Evolutionary conservation across 2,797 vertebrate species (phyloP).

Genomic region (Australoheros facetus): DNA sequence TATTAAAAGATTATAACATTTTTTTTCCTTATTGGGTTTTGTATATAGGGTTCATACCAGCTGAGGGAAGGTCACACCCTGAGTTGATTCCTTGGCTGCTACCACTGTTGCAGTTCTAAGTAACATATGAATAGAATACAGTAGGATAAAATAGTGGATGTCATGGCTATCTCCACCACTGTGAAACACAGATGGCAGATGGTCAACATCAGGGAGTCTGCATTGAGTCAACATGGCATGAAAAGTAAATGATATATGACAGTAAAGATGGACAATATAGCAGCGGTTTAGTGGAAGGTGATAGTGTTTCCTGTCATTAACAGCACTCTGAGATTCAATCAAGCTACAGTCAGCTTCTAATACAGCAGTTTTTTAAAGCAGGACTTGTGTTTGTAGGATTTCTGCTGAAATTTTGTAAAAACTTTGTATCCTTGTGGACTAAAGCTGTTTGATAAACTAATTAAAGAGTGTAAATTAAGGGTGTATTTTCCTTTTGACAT

Average conservation of each 20-base stretch:
- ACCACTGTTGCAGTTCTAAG: conserved; percentile 58
- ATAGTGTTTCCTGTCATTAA: conserved; percentile 17
- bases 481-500: neutral
- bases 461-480: neutral
- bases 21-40: neutral
- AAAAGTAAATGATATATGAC: neutral
- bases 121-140: conserved; percentile 45
- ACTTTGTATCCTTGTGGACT: neutral
- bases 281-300: conserved; percentile 16
- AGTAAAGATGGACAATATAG: neutral
- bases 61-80: conserved; percentile 55
- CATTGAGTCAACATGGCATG: neutral
- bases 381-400: neutral
- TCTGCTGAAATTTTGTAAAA: neutral
- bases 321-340: neutral
- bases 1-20: neutral
- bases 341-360: neutral
- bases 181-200: conserved; percentile 27
- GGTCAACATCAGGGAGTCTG: conserved; percentile 13
- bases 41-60: conserved; percentile 31
- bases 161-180: conserved; percentile 24
- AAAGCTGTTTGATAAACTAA: neutral
- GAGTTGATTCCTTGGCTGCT: conserved; percentile 37
- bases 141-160: conserved; percentile 14
- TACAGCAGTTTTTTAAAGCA: neutral